Conservation (phyloP, 2,888 invertebrate species). For the Drosophila koepferae region DNA sequence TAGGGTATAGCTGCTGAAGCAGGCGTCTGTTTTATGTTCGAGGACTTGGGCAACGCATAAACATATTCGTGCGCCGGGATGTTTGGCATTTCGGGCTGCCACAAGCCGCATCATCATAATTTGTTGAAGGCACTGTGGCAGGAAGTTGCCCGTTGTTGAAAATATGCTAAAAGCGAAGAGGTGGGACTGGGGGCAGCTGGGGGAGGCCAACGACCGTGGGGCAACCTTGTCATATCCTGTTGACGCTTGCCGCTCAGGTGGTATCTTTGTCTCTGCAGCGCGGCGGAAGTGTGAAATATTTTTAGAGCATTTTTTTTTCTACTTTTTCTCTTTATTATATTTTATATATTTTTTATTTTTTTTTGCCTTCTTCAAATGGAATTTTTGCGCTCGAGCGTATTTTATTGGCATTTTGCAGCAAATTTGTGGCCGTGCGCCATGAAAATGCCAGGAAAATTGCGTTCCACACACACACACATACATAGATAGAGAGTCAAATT, state of each 20-base stretch:
- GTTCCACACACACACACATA: slow-evolving; percentile 22
- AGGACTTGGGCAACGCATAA: slow-evolving; percentile 43
- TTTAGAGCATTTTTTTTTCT: slow-evolving; percentile 42
- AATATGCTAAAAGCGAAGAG: slow-evolving; percentile 44
- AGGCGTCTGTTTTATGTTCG: slow-evolving; percentile 51
- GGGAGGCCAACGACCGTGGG: slow-evolving; percentile 14
- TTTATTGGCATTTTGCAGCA: slow-evolving; percentile 75
- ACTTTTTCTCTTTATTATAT: slow-evolving; percentile 15
- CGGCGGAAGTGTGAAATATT: slow-evolving; percentile 77
- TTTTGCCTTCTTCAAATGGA: slow-evolving; percentile 65
- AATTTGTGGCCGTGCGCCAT: slow-evolving; percentile 69
- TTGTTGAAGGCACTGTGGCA: slow-evolving; percentile 59
- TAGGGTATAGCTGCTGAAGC: slow-evolving; percentile 15
- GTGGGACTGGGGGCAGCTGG: not conserved
- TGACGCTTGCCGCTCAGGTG: slow-evolving; percentile 61
- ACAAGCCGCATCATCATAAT: slow-evolving; percentile 64
- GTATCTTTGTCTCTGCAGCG: slow-evolving; percentile 12
- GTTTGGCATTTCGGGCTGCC: slow-evolving; percentile 53
- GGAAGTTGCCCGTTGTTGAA: slow-evolving; percentile 59
- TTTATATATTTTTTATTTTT: slow-evolving; percentile 27
- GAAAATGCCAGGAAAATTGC: slow-evolving; percentile 59
- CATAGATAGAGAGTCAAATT: slow-evolving; percentile 22
- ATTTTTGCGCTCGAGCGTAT: slow-evolving; percentile 78
- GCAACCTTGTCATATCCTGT: slow-evolving; percentile 75
- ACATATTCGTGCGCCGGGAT: slow-evolving; percentile 42